Evolutionary conservation across 2,888 invertebrate species (phyloP), one percentile per base, ranked within the genome.

Genomic region (Nomada fucata): DNA sequence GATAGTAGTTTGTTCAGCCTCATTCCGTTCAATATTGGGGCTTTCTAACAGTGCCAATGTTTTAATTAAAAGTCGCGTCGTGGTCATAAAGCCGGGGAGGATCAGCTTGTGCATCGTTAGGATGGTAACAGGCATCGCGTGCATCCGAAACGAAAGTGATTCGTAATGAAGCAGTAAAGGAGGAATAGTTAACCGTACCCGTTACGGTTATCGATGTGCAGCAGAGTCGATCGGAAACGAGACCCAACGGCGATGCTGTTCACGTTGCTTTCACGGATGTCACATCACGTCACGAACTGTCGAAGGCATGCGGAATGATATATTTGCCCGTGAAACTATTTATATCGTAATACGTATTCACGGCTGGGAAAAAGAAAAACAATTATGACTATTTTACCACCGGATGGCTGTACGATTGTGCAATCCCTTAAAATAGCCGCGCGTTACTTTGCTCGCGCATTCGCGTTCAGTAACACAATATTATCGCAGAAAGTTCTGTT

Each of bases 241-340:
- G 59, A 36, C 26, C 50, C 44, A 47, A 47, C 57, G 67, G 36
- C 69, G 57, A 86, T 79, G 79, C 84, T 47, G 71, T 71, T 78
- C 79, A 82, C 85, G 88, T 86, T 79, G 83, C 81, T 76, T 71
- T 75, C 73, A 52, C 83, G 84, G 77, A 85, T 87, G 88, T 88
- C 86, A 89, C 83, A 89, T 86, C 80, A 83, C 81, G 74, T 59
- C 65, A 70, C 55, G 79, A 42, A 23, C 50, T 63, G 60, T 68
- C 55, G 53, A 69, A 61, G 65, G 47, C 83, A 72, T 23, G 60
- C 81, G 63, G 77, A 79, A 83, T 79, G 75, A 77, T 77, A 79
- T 83, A 79, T 81, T 82, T 77, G 76, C 80, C 73, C 77, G 73
- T 71, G 82, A 74, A 67, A 60, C 72, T 86, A 86, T 86, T 82